These are phyloP conservation scores for Philereme transversata DNA, from an alignment of 2,888 invertebrate genomes.

Conservation along the genomic window DNA sequence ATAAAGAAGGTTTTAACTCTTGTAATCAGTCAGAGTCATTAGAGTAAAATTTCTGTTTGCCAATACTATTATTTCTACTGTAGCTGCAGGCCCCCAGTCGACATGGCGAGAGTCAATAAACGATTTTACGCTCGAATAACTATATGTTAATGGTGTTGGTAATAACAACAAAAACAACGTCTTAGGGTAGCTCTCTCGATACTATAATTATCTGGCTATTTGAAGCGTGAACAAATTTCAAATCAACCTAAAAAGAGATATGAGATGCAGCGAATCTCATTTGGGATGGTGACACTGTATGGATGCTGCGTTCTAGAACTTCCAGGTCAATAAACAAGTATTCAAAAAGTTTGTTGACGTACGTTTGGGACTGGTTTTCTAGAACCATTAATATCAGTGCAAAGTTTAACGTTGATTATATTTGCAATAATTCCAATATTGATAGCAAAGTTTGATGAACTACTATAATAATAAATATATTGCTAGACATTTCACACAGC, in stretches of 20 bases:
- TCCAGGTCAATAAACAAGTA: slow-evolving; percentile 20
- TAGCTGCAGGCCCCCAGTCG: slow-evolving; percentile 44
- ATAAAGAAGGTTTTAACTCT: too few species aligned
- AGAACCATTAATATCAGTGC: too few species aligned
- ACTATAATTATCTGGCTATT: slow-evolving; percentile 29
- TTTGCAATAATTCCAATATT: too few species aligned
- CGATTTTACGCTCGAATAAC: slow-evolving; percentile 72
- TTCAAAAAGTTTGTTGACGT: not conserved
- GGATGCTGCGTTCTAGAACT: slow-evolving; percentile 14
- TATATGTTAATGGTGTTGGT: slow-evolving; percentile 68
- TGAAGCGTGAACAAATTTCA: slow-evolving; percentile 19
- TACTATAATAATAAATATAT: too few species aligned
- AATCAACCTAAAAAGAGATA: slow-evolving; percentile 20
- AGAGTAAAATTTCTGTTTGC: not conserved
- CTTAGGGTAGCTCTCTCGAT: slow-evolving; percentile 39
- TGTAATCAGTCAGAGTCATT: too few species aligned
- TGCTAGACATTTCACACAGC: too few species aligned
- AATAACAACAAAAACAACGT: slow-evolving; percentile 62
- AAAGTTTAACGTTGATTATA: too few species aligned
- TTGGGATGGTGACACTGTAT: slow-evolving; percentile 16
- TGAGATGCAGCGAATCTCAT: slow-evolving; percentile 15
- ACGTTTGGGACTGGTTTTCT: too few species aligned
- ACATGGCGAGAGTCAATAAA: slow-evolving; percentile 62
- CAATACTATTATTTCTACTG: slow-evolving; percentile 2
- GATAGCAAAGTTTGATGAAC: too few species aligned